Conservation (phyloP, 1,140 invertebrate genomes). For the Pteromalus puparum region DNA sequence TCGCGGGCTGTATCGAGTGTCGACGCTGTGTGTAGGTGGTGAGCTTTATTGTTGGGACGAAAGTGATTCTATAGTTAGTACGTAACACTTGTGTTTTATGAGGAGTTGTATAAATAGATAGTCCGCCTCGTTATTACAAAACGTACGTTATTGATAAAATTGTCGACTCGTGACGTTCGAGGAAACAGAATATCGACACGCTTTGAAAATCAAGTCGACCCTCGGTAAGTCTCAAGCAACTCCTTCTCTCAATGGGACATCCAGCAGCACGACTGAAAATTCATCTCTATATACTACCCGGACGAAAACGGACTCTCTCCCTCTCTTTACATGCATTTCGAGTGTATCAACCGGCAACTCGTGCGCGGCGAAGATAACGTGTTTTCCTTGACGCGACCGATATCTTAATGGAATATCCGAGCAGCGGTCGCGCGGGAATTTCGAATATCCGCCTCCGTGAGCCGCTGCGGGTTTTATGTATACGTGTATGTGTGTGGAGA, state of each 20-base stretch:
- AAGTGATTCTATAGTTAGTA: too few species aligned
- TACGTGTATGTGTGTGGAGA: neutral
- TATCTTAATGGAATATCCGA: constrained; percentile 52
- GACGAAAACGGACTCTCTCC: constrained; percentile 1
- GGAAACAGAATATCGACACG: neutral
- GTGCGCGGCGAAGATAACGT: constrained; percentile 29
- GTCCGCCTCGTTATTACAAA: too few species aligned
- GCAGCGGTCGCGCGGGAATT: constrained; percentile 28
- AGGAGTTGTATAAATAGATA: too few species aligned
- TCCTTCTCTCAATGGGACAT: too few species aligned
- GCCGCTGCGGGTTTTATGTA: neutral
- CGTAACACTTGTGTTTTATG: too few species aligned
- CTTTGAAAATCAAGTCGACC: too few species aligned
- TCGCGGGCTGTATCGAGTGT: too few species aligned
- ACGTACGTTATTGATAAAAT: too few species aligned
- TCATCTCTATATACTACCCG: neutral
- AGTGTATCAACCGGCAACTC: neutral
- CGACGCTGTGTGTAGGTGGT: too few species aligned
- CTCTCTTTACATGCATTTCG: constrained; percentile 1
- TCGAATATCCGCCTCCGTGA: constrained; percentile 31
- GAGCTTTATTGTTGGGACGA: too few species aligned
- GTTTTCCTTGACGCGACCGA: constrained; percentile 22
- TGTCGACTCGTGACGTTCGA: neutral
- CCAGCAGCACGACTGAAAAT: neutral
- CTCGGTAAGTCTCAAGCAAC: neutral